A percentile compares a stretch with the other conserved stretches of the same genome.
Evolutionary conservation across 1,140 invertebrate genomes (phyloP).

Genomic region (Bombus vancouverensis): DNA sequence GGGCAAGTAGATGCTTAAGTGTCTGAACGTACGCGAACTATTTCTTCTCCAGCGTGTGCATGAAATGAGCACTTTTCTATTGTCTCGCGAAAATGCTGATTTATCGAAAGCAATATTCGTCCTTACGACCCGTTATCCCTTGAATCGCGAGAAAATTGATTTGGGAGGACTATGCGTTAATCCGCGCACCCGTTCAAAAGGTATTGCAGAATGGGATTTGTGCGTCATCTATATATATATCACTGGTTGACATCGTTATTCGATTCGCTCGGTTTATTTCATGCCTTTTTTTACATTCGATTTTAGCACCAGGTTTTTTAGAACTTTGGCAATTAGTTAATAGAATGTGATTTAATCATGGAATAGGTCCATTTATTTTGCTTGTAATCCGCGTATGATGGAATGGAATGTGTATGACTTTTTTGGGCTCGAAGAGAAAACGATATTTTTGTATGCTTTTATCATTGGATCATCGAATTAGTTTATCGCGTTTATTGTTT

Average conservation of each 20-base stretch:
- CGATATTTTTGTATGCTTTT: too few relatives aligned
- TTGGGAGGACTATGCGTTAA: background rate
- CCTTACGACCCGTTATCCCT: background rate
- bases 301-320: too few relatives aligned
- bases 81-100: constrained; percentile 15
- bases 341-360: too few relatives aligned
- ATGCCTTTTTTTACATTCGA: too few relatives aligned
- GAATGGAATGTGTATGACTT: too few relatives aligned
- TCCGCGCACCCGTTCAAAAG: background rate
- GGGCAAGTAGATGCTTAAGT: background rate
- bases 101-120: constrained; percentile 10
- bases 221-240: background rate
- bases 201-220: too few relatives aligned
- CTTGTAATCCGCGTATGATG: too few relatives aligned
- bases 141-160: background rate
- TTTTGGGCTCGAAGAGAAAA: too few relatives aligned
- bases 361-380: too few relatives aligned
- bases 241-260: background rate
- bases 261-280: background rate
- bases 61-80: constrained; percentile 10
- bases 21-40: background rate
- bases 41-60: background rate
- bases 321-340: too few relatives aligned
- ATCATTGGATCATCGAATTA: too few relatives aligned
- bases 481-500: too few relatives aligned